Evolutionary conservation across 1,140 invertebrate species (phyloP).

Genomic region (Solen grandis): DNA sequence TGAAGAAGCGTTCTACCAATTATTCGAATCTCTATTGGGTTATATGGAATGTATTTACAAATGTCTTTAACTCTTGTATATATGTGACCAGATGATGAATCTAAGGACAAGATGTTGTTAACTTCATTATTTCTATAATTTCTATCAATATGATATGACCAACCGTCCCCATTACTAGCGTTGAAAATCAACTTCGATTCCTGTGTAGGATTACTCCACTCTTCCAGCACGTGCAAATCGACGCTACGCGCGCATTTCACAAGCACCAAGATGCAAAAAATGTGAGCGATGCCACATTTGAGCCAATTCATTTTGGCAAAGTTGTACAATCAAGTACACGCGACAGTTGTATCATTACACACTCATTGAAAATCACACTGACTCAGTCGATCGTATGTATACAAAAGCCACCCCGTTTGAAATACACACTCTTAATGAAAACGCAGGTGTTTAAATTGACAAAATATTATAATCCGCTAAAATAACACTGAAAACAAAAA

Average conservation of each 20-base stretch:
- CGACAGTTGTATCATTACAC: too few species aligned
- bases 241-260: neutral
- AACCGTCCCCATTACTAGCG: slow-evolving; percentile 24
- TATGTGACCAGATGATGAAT: slow-evolving; percentile 8
- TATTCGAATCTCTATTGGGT: slow-evolving; percentile 58
- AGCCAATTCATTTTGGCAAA: slow-evolving; percentile 36
- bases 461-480: too few species aligned
- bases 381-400: too few species aligned
- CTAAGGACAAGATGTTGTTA: slow-evolving; percentile 27
- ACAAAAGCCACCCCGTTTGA: too few species aligned
- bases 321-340: too few species aligned
- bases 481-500: too few species aligned
- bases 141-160: slow-evolving; percentile 36
- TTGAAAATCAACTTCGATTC: slow-evolving; percentile 14
- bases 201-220: neutral
- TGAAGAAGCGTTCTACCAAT: slow-evolving; percentile 45
- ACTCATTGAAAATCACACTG: too few species aligned
- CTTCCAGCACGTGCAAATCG: slow-evolving; percentile 29
- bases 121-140: neutral
- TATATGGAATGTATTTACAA: slow-evolving; percentile 36
- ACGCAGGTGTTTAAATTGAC: too few species aligned
- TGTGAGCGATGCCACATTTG: slow-evolving; percentile 4
- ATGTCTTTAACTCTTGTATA: neutral
- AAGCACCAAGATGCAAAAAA: slow-evolving; percentile 4
- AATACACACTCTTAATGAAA: too few species aligned